Evolutionary conservation across 92 coral and sea anemone species (phyloP).

Genomic region (Paramuricea clavata): DNA sequence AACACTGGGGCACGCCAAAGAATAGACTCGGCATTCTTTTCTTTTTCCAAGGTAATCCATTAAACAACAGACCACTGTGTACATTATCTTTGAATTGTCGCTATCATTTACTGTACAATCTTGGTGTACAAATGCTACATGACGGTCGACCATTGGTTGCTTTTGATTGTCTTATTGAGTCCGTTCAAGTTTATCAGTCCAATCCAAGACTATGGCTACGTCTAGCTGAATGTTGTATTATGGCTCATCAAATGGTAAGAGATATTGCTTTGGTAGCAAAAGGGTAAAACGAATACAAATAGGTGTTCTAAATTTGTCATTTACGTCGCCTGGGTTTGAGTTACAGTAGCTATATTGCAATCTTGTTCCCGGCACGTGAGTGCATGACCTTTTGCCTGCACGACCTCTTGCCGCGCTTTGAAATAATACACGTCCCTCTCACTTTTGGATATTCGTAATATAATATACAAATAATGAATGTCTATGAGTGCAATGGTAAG

Average conservation of each 20-base stretch:
- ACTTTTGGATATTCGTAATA: too few relatives aligned
- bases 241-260: constrained; percentile 90
- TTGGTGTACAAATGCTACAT: constrained; percentile 93
- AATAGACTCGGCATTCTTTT: neutral
- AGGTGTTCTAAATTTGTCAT: too few relatives aligned
- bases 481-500: too few relatives aligned
- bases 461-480: too few relatives aligned
- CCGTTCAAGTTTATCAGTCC: constrained; percentile 92
- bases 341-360: too few relatives aligned
- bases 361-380: too few relatives aligned
- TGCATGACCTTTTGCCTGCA: too few relatives aligned
- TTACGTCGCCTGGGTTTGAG: too few relatives aligned
- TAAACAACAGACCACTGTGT: constrained; percentile 82
- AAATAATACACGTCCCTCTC: too few relatives aligned
- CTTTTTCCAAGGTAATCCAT: constrained; percentile 71
- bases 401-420: too few relatives aligned
- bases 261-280: neutral
- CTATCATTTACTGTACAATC: constrained; percentile 91
- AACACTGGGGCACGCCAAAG: too few relatives aligned
- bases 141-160: constrained; percentile 92
- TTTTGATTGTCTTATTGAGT: constrained; percentile 95
- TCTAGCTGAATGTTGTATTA: constrained; percentile 95
- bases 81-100: constrained; percentile 84
- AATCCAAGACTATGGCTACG: constrained; percentile 98
- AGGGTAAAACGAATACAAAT: too few relatives aligned